These are phyloP conservation scores for Choristoneura rosaceana DNA, from an alignment of 2,888 invertebrate genomes.

Conservation along the genomic window DNA sequence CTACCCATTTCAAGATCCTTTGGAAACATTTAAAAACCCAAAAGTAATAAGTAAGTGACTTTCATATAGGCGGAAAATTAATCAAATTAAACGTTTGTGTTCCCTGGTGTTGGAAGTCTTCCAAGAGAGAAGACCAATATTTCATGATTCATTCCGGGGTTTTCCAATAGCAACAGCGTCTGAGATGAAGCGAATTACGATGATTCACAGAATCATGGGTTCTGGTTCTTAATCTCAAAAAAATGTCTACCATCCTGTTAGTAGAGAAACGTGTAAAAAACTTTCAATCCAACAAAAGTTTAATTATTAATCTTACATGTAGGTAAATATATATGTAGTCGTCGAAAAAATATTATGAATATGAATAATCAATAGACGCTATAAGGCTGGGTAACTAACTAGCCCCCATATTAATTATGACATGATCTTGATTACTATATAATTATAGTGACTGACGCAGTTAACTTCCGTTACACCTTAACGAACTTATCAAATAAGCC, in stretches of 20 bases:
- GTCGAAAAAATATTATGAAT: no score
- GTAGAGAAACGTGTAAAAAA: background rate
- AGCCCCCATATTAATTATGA: background rate
- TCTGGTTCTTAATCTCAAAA: background rate
- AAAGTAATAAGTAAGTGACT: no score
- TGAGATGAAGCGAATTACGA: constrained; percentile 26
- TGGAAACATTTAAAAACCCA: background rate
- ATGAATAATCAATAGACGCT: no score
- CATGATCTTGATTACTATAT: background rate
- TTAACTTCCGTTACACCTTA: constrained; percentile 7
- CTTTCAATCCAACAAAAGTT: background rate
- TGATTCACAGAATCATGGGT: constrained; percentile 6
- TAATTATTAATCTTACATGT: background rate
- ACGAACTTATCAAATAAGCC: background rate
- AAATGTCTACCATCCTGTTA: background rate
- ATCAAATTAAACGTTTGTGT: constrained; percentile 2
- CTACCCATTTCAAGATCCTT: background rate
- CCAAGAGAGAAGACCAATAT: constrained; percentile 27
- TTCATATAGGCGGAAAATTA: background rate
- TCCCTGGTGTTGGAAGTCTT: constrained; percentile 25
- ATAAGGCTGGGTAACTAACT: no score
- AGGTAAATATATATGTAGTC: background rate
- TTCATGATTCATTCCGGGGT: constrained; percentile 33
- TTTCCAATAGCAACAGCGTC: constrained; percentile 21
- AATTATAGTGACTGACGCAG: background rate